phyloP scores from a whole-genome alignment of 2,797 vertebrate species.

The Diceros bicornis region DNA sequence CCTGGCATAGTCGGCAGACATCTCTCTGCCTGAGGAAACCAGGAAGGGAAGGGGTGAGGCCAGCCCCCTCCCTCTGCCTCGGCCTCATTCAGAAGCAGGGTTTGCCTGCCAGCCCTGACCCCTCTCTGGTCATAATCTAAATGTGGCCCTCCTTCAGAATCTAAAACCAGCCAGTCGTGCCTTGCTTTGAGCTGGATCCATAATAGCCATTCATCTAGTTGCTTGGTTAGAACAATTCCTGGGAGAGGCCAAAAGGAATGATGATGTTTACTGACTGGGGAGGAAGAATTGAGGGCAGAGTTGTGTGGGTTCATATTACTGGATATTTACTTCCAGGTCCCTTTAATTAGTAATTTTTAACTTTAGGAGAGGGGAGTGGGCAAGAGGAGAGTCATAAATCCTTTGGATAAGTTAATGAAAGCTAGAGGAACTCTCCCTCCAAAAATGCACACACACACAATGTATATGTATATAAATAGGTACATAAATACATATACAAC shows the following conservation, averaged over 20 bases:
- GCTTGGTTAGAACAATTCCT: not conserved
- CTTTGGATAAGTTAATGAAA: conserved; percentile 30
- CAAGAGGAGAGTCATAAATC: not conserved
- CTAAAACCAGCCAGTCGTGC: not conserved
- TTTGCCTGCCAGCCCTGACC: not conserved
- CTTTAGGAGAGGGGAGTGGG: not conserved
- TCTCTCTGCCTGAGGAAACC: not conserved
- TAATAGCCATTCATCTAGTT: not conserved
- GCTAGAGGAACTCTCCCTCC: not conserved
- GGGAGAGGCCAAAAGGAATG: not conserved
- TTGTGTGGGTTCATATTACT: not conserved
- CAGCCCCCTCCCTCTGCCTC: not conserved
- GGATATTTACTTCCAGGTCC: not conserved
- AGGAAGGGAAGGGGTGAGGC: not conserved
- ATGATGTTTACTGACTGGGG: not conserved
- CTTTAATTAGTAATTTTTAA: not conserved
- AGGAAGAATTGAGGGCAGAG: not conserved
- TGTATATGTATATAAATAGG: no score
- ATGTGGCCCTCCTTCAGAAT: not conserved
- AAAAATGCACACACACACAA: not conserved
- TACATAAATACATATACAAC: not conserved
- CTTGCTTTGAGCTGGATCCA: not conserved
- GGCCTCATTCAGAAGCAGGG: not conserved
- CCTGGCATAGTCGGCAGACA: not conserved
- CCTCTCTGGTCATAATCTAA: not conserved